Base-by-base conservation (phyloP, 2,113 vertebrate genomes). In the Solea solea region DNA sequence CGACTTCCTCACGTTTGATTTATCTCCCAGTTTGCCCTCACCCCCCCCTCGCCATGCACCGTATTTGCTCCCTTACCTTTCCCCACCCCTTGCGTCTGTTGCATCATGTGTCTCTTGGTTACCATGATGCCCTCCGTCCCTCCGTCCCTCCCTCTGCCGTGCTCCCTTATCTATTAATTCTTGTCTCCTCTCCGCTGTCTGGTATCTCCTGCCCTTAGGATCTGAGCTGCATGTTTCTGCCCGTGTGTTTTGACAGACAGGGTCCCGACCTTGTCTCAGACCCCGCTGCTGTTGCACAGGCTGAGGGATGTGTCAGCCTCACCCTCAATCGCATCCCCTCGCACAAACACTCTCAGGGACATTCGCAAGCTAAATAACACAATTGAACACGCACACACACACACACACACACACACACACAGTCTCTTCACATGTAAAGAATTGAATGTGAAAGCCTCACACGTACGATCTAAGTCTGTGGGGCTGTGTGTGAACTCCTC, bases 161-260 rank as follows among this genome's bases (percentile, higher is more conserved):
- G 34, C 78, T 76, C 68, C 72, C 79, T 82, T 81, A 80, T 87
- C 88, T 86, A 80, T 86, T 75, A 66, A 81, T 86, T 85, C 84
- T 78, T 42, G 73, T 85, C 82, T 82, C 71, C 21, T 69, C 74
- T 53, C 64, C 76, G 62, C 53, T 57, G 76, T 82, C 78, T 80
- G 73, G 63, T 82, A 69, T 78, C 79, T 76, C 70, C 66, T 72
- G 76, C 79, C 86, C 85, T 48, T 57, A 81, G 85, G 83, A 81
- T 70, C 69, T 72, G 72, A 76, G 84, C 73, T 83, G 89, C 80
- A 68, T 86, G 84, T 80, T 70, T 81, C 66, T 78, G 81, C 76
- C 70, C 76, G 82, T 75, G 78, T 77, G 57, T 81, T 86, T 80
- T 86, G 88, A 91, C 86, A 88, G 86, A 86, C 86, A 72, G 66